Evolutionary conservation across 2,888 invertebrate genomes (phyloP).

Genomic region (Chloromyia formosa): DNA sequence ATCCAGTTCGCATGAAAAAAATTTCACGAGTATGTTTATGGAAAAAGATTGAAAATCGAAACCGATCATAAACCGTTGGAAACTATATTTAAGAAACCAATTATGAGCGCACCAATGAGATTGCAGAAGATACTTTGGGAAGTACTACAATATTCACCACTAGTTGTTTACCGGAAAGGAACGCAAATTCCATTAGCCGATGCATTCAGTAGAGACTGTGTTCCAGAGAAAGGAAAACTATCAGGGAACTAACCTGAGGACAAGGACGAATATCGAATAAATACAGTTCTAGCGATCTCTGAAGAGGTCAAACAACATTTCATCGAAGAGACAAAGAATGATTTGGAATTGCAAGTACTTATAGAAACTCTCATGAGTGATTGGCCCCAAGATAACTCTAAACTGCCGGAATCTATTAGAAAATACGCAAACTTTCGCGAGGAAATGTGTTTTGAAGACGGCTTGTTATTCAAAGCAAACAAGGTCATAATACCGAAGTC

Average conservation of each 20-base stretch:
- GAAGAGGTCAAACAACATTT: not conserved
- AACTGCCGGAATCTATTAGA: not conserved
- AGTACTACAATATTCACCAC: constrained; percentile 50
- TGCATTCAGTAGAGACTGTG: constrained; percentile 45
- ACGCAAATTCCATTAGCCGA: constrained; percentile 51
- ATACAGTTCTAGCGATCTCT: constrained; percentile 3
- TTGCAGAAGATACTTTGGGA: constrained; percentile 54
- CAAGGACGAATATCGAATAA: constrained; percentile 16
- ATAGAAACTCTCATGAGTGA: not conserved
- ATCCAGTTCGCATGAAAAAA: constrained; percentile 53
- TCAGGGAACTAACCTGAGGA: not conserved
- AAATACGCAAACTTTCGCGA: constrained; percentile 14
- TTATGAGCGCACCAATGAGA: constrained; percentile 50
- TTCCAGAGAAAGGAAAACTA: not conserved
- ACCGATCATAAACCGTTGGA: constrained; percentile 54
- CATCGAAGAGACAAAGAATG: constrained; percentile 17
- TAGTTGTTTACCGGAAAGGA: constrained; percentile 51
- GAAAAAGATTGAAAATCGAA: constrained; percentile 39
- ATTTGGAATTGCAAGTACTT: not conserved
- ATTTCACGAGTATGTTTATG: constrained; percentile 55
- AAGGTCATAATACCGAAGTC: not conserved
- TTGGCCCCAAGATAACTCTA: constrained; percentile 4
- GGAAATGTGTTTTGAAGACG: constrained; percentile 13
- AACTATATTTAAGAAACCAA: constrained; percentile 52
- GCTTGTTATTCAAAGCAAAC: constrained; percentile 20